These are phyloP conservation scores for Xenops minutus DNA, from an alignment of 2,797 vertebrate species.

Conservation along the genomic window DNA sequence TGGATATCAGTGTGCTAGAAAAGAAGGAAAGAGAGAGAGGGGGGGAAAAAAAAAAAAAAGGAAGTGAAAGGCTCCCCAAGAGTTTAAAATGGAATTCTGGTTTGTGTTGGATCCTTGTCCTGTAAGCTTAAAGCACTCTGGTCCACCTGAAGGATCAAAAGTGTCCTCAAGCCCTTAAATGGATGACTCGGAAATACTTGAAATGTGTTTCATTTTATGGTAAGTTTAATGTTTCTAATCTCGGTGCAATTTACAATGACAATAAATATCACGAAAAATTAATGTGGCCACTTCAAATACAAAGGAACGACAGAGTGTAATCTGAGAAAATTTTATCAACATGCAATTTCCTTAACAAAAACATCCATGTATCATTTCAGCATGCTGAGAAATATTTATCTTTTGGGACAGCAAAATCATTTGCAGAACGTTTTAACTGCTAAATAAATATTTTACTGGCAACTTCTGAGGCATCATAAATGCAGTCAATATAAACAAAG, in stretches of 20 bases:
- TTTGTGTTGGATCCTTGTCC: background rate
- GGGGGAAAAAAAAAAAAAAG: fast-evolving
- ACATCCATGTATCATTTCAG: constrained; percentile 68
- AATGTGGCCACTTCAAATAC: constrained; percentile 68
- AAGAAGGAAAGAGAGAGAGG: background rate
- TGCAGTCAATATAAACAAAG: constrained; percentile 78
- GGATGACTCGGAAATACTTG: constrained; percentile 49
- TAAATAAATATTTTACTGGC: constrained; percentile 79
- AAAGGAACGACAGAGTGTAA: constrained; percentile 56
- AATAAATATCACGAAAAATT: constrained; percentile 62
- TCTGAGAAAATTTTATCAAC: constrained; percentile 68
- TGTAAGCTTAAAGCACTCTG: background rate
- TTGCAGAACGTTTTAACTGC: constrained; percentile 76
- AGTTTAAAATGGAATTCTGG: background rate
- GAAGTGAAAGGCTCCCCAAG: background rate
- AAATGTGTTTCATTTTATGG: constrained; percentile 58
- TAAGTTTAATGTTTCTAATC: constrained; percentile 58
- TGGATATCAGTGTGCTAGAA: background rate
- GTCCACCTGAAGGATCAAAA: constrained; percentile 55
- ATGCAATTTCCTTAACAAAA: constrained; percentile 66
- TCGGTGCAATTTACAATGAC: constrained; percentile 47
- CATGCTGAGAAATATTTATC: constrained; percentile 73
- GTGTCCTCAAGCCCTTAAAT: constrained; percentile 22
- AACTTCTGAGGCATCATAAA: constrained; percentile 77
- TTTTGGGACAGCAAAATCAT: constrained; percentile 77